phyloP scores from a whole-genome alignment of 2,797 vertebrate species.

The Arnoldichthys spilopterus region DNA sequence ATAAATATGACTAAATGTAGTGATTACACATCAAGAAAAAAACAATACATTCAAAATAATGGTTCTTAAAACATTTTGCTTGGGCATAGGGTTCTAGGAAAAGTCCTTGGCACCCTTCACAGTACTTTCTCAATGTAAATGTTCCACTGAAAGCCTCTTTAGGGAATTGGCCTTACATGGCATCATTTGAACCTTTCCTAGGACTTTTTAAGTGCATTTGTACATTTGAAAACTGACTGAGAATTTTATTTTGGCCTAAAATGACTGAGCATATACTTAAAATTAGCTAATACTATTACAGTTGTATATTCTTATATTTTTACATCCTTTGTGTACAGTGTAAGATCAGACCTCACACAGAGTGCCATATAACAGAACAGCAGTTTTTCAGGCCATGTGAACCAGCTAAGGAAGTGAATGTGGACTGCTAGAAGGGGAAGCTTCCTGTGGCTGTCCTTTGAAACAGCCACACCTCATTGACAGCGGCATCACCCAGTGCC shows the following conservation, averaged over 20 bases:
- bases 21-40: too few species aligned
- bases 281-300: neutral
- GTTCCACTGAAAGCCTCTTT: too few species aligned
- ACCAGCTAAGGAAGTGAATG: slow-evolving; percentile 47
- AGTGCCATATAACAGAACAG: slow-evolving; percentile 15
- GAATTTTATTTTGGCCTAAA: neutral
- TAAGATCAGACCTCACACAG: slow-evolving; percentile 14
- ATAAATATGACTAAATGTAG: too few species aligned
- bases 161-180: too few species aligned
- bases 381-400: slow-evolving; percentile 35
- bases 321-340: neutral
- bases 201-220: too few species aligned
- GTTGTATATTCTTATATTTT: neutral
- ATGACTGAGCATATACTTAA: neutral
- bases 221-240: neutral
- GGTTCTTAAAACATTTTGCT: neutral
- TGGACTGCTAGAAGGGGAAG: slow-evolving; percentile 42
- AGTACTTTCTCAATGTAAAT: too few species aligned
- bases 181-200: too few species aligned
- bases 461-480: slow-evolving; percentile 73
- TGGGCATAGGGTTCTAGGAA: neutral
- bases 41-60: neutral
- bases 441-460: slow-evolving; percentile 72
- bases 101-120: neutral
- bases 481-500: slow-evolving; percentile 28